phyloP scores from a whole-genome alignment of 1,140 invertebrate genomes.

The Telenomus remus region DNA sequence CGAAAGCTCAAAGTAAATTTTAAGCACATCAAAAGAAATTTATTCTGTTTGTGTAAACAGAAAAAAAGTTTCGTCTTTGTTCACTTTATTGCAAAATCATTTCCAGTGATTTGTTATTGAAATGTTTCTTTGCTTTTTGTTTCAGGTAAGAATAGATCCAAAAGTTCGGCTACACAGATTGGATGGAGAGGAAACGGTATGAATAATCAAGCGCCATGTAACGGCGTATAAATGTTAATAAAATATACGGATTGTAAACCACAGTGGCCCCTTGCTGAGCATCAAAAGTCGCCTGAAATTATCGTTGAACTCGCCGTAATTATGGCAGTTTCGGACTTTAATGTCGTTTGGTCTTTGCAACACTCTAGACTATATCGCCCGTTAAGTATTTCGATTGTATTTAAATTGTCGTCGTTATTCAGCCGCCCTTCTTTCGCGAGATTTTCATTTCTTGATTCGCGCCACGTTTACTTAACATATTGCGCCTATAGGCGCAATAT shows the following conservation, averaged over 20 bases:
- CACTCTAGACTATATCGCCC: constrained; percentile 50
- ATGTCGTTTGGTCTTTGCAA: constrained; percentile 50
- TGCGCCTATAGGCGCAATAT: no score
- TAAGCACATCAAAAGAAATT: constrained; percentile 57
- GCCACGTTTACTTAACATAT: constrained; percentile 30
- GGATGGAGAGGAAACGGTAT: constrained; percentile 28
- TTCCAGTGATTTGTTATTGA: no score
- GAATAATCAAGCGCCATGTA: constrained; percentile 59
- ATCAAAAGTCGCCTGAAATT: constrained; percentile 62
- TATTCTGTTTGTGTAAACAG: background rate
- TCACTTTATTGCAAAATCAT: no score
- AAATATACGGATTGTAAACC: constrained; percentile 61
- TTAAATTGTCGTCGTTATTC: constrained; percentile 65
- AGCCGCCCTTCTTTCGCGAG: constrained; percentile 43
- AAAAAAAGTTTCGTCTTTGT: no score
- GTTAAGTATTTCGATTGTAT: constrained; percentile 67
- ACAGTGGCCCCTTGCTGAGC: constrained; percentile 24
- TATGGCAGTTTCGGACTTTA: constrained; percentile 63
- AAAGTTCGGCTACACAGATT: background rate
- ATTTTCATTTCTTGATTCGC: constrained; percentile 23
- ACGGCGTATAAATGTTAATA: constrained; percentile 68
- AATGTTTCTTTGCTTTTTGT: background rate
- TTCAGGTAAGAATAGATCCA: background rate
- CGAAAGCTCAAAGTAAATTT: constrained; percentile 67
- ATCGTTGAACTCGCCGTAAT: constrained; percentile 59